Base-by-base conservation (phyloP, 2,113 vertebrate species). In the Anarrhichthys ocellatus region DNA sequence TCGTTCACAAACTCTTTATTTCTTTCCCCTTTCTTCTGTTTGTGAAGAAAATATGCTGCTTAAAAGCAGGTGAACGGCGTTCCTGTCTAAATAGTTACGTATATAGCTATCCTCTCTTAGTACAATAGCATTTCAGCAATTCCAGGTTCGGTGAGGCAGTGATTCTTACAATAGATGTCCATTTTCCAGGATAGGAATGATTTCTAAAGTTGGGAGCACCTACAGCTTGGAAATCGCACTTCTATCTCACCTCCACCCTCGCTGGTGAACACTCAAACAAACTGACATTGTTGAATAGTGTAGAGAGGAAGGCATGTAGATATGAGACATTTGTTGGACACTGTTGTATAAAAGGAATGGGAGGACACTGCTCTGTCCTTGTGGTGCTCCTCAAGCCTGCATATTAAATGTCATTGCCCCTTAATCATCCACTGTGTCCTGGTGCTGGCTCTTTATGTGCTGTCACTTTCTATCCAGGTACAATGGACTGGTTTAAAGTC, bases 171-270 rank as follows among this genome's bases (percentile, higher is more conserved):
- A 85, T 75, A 66, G 77, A 81, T 80, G 50, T 56, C 76, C 71
- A 70, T 63, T 84, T 88, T 83, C 69, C 82, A 56, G 59, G 48
- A 42, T 50, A 64, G 69, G 66, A 78, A 81, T 80, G 68, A 84
- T 87, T 91, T 88, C 46, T 77, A 83, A 86, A 89, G 83, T 84
- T 22, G 0, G 78, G 36, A 80, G 83, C 76, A 66, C 52, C 63
- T 61, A 58, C 62, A 83, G 58, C 74, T 75, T 82, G 50, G 67
- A 90, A 86, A 91, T 88, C 90, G 84, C 81, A 76, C 71, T 79
- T 84, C 79, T 78, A 88, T 92, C 84, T 82, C 66, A 78, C 58
- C 48, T 71, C 44, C 69, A 56, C 48, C 73, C 66, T 89, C 2
- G 40, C 58, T 52, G 66, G 68, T 83, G 80, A 87, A 85, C 72